phyloP scores from a whole-genome alignment of 2,113 vertebrate genomes.

The Antechinus flavipes region DNA sequence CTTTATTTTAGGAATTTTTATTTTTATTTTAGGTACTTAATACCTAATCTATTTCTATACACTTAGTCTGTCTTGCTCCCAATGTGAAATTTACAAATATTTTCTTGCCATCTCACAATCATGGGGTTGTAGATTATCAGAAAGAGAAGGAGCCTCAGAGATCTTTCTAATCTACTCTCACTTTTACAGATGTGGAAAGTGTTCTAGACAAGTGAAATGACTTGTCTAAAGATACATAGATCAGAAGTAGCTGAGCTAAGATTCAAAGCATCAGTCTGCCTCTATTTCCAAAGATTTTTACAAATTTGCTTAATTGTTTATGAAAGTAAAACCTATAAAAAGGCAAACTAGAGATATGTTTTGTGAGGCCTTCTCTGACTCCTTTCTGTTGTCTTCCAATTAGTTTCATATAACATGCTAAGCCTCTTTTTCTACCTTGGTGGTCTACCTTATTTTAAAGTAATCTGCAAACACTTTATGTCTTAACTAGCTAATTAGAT shows the following conservation, averaged over 20 bases:
- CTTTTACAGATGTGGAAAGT: not conserved
- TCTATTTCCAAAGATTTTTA: not conserved
- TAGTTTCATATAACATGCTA: not conserved
- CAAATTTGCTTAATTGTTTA: not conserved
- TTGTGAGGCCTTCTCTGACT: not conserved
- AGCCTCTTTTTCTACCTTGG: not conserved
- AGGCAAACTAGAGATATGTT: not conserved
- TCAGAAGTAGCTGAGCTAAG: not conserved
- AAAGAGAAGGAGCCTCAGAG: not conserved
- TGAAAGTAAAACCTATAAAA: not conserved
- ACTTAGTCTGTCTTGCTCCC: slow-evolving; percentile 2
- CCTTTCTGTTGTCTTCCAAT: not conserved
- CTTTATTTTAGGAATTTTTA: slow-evolving; percentile 45
- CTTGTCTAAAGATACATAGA: not conserved
- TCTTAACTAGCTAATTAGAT: not conserved
- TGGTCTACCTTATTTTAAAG: not conserved
- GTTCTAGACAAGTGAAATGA: not conserved
- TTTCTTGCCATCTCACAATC: not conserved
- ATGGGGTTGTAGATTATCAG: not conserved
- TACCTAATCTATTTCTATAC: slow-evolving; percentile 32
- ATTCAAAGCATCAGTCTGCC: not conserved
- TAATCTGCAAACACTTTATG: not conserved
- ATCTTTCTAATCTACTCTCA: not conserved
- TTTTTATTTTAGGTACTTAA: not conserved
- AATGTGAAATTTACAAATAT: slow-evolving; percentile 27